Evolutionary conservation across 2,888 invertebrate species (phyloP), one percentile per base, ranked within the genome.

Genomic region (Drymonia ruficornis): DNA sequence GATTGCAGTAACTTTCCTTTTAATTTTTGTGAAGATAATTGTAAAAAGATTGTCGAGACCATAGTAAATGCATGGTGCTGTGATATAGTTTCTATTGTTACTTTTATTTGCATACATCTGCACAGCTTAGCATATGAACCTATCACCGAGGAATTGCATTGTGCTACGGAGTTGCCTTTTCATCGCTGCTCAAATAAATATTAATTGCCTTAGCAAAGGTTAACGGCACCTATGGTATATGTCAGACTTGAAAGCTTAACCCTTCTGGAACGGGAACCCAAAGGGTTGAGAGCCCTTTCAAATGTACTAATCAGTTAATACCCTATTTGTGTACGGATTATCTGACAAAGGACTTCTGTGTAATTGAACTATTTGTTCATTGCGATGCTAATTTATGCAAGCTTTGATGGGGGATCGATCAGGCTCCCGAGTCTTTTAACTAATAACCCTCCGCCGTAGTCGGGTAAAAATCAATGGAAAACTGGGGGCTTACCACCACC

Each of bases 291-390:
- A 78, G 70, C 81, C 87, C 85, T 86, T 86, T 83, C 72, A 74
- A 81, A 78, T 67, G 73, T 72, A 65, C 80, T 86, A 85, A 89
- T 89, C 81, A 78, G 76, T 74, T 87, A 81, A 87, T 82, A 70
- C 72, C 59, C 78, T 82, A 78, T 87, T 87, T 84, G 78, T 74
- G 62, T 65, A 70, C 68, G 75, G 82, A 77, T 76, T 76, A 78
- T 70, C 70, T 65, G 57, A 80, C 79, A 80, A 84, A 82, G 77
- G 74, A 55, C 34, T 56, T 63, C 60, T 69, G 70, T 52, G 67
- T 72, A 80, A 79, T 80, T 80, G 60, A 67, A 74, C 67, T 63
- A 61, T 53, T 59, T 55, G 50, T 58, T 54, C 70, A 76, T 76
- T 72, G 71, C 61, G 63, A 68, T 61, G 68, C 61, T 63, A 67